Base-by-base conservation (phyloP, 2,888 invertebrate species). In the Thera britannica region DNA sequence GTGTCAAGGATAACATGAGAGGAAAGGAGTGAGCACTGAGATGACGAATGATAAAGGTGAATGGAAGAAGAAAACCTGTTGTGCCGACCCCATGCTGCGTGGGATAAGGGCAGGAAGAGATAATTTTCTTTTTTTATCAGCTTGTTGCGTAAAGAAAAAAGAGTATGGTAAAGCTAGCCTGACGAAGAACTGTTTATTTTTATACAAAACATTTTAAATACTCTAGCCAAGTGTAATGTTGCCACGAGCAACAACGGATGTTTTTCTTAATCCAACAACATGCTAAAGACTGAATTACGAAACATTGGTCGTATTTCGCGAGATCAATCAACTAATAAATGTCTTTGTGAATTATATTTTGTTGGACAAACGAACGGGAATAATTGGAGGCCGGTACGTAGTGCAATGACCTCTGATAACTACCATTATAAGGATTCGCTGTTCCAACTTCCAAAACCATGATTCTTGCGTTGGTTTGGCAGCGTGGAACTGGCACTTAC, bases 361-460 rank as follows among this genome's bases (percentile, higher is more conserved):
- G 56, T 46, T 44, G 34, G 58, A 51, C 58, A 60, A 58, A 55
- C 57, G 52, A 49, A 65, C 70, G 55, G 65, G 68, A 72, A 71
- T 74, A 74, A 55, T 58, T 58, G 57, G n/a, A 49, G n/a, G 23
- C 51, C 38, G 36, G 58, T 23, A 51, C 66, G 58, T 35, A 48
- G 73, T 64, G 63, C 72, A 56, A 65, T 52, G 69, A 71, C 71
- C 74, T 68, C 62, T 63, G 67, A 7, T 59, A 51, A 36, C 36
- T 57, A 44, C 44, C 57, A 38, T n/a, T 36, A 55, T 46, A 6
- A 9, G 44, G 36, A 23, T 12, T 34, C 52, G 2, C 34, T 34
- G 23, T 34, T 52, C 52, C 34, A 3, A 52, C 52, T 34, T 52
- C 52, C 34, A 2, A 8, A 1, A 23, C 23, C 23, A 23, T 23